These are phyloP conservation scores for Trissonchulus sp. DNA, from an alignment of 2,888 invertebrate genomes.

Conservation along the genomic window DNA sequence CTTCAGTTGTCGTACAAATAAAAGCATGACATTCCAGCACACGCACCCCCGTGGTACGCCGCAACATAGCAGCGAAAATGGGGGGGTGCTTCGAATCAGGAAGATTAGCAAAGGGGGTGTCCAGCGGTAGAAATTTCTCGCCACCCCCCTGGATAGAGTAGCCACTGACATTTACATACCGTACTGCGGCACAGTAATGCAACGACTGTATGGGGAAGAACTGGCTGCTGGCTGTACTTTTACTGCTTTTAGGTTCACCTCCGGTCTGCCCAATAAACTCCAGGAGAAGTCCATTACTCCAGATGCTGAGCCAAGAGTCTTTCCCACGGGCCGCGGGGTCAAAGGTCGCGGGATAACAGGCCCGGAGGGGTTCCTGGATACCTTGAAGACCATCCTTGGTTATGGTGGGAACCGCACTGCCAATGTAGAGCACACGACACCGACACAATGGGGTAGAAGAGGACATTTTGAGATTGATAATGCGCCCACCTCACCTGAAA, in stretches of 20 bases:
- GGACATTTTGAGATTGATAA: no score
- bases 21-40: slow-evolving; percentile 96
- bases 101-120: slow-evolving; percentile 87
- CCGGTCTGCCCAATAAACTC: slow-evolving; percentile 73
- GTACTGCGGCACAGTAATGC: slow-evolving; percentile 90
- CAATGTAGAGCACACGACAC: slow-evolving; percentile 90
- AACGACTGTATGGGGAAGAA: slow-evolving; percentile 92
- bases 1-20: slow-evolving; percentile 89
- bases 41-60: slow-evolving; percentile 91
- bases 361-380: slow-evolving; percentile 90
- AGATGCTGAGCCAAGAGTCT: slow-evolving; percentile 91
- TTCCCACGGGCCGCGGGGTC: slow-evolving; percentile 79
- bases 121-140: slow-evolving; percentile 73
- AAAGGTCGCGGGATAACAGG: slow-evolving; percentile 68
- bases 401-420: slow-evolving; percentile 89
- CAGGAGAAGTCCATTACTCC: slow-evolving; percentile 83
- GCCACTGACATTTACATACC: slow-evolving; percentile 70
- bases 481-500: no score
- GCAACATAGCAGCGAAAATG: slow-evolving; percentile 87
- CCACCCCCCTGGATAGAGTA: slow-evolving; percentile 54
- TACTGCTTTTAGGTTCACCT: slow-evolving; percentile 33
- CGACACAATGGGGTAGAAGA: slow-evolving; percentile 89
- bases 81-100: slow-evolving; percentile 90
- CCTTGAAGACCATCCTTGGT: slow-evolving; percentile 95
- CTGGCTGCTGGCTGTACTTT: background rate